These are phyloP conservation scores for Argyrosomus regius DNA, from an alignment of 2,797 vertebrate genomes.

Conservation along the genomic window DNA sequence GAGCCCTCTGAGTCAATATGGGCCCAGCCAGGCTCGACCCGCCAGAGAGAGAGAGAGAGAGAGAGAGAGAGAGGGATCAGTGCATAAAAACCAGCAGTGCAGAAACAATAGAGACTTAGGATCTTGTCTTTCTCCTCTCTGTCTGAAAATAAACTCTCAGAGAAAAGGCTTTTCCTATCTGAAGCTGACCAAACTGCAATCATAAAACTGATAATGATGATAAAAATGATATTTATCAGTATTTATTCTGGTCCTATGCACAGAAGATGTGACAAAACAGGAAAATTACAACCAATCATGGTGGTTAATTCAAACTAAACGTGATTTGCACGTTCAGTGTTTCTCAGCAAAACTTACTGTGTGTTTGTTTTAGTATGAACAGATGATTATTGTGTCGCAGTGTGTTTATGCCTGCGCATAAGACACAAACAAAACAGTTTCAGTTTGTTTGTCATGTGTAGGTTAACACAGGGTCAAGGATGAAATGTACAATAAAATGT, in stretches of 20 bases:
- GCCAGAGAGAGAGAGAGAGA: slow-evolving; percentile 23
- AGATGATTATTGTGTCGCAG: too few relatives aligned
- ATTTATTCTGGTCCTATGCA: not conserved
- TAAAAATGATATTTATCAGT: not conserved
- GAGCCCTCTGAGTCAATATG: slow-evolving; percentile 81
- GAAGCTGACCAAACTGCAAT: slow-evolving; percentile 1
- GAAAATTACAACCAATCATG: not conserved
- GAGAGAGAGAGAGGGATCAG: slow-evolving; percentile 55
- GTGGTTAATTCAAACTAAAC: too few relatives aligned
- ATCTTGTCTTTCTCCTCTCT: slow-evolving; percentile 49
- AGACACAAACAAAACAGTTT: too few relatives aligned
- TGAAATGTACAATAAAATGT: too few relatives aligned
- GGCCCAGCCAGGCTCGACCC: slow-evolving; percentile 63
- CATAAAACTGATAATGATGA: not conserved
- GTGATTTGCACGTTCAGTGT: too few relatives aligned
- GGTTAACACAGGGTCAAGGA: too few relatives aligned
- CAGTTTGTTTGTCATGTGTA: too few relatives aligned
- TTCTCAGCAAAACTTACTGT: too few relatives aligned
- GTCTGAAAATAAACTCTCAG: slow-evolving; percentile 56
- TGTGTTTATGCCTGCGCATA: too few relatives aligned
- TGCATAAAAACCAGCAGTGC: slow-evolving; percentile 73
- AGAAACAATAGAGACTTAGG: slow-evolving; percentile 77
- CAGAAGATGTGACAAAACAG: not conserved
- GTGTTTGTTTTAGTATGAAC: too few relatives aligned
- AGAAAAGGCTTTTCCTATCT: not conserved